A percentile compares a stretch with the other conserved stretches of the same genome.
Conservation (phyloP, 1,140 invertebrate species). For the Battus philenor region DNA sequence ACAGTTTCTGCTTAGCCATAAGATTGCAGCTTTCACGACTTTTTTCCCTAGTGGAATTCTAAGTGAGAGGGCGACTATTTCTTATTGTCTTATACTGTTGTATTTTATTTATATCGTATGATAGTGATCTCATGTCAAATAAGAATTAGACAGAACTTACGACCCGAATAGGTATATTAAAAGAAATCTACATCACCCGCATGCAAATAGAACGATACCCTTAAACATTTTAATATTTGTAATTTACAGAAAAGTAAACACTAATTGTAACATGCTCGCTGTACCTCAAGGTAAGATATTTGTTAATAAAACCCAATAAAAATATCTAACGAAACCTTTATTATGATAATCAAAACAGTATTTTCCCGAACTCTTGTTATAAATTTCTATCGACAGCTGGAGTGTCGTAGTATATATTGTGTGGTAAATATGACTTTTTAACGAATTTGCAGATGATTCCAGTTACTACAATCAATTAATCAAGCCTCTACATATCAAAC, state of each 20-base stretch:
- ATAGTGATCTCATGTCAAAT: too few species aligned
- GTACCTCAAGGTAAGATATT: background rate
- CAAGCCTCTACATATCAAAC: background rate
- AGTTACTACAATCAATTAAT: background rate
- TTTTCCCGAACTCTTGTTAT: conserved; percentile 1
- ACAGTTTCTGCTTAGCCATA: too few species aligned
- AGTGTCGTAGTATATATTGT: conserved; percentile 8
- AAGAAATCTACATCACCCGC: conserved; percentile 19
- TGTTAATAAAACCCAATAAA: too few species aligned
- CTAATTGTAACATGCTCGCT: conserved; percentile 3
- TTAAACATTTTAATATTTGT: background rate
- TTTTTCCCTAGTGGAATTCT: too few species aligned
- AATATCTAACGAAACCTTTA: background rate
- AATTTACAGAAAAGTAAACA: background rate
- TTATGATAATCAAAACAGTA: conserved; percentile 7
- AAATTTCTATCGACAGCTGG: conserved; percentile 10
- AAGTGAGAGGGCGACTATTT: too few species aligned
- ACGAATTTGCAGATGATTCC: conserved; percentile 1
- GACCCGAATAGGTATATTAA: too few species aligned
- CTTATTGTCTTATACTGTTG: too few species aligned
- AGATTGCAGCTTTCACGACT: too few species aligned
- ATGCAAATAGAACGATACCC: conserved; percentile 26
- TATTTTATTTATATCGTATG: too few species aligned
- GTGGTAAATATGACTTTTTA: too few species aligned
- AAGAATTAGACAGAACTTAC: too few species aligned